Percentiles rank a stretch among this genome's conserved stretches.
phyloP scores from a whole-genome alignment of 2,888 invertebrate species.

The Leptarthrus brevirostris region DNA sequence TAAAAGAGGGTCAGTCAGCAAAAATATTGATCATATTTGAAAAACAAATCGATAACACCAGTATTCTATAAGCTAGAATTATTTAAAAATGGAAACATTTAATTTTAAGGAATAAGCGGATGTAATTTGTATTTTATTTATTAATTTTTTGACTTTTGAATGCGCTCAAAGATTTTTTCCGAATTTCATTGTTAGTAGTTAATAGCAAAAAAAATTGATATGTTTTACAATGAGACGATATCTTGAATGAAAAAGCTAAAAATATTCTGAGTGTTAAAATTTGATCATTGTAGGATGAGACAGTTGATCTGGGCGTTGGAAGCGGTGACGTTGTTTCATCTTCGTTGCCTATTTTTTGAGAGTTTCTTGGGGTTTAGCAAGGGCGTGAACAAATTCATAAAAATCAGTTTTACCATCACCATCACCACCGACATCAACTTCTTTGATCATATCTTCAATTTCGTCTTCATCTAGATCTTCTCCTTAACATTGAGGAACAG shows the following conservation, averaged over 20 bases:
- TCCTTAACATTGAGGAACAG: conserved; percentile 88
- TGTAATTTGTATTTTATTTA: no score
- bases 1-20: no score
- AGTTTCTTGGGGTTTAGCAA: conserved; percentile 88
- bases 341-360: conserved; percentile 79
- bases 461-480: conserved; percentile 91
- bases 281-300: conserved; percentile 50
- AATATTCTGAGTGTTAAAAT: conserved; percentile 29
- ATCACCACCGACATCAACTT: conserved; percentile 93
- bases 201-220: not conserved
- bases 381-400: conserved; percentile 85
- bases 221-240: conserved; percentile 16
- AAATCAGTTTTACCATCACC: conserved; percentile 95
- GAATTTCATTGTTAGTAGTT: no score
- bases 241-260: conserved; percentile 1
- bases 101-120: no score
- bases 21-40: no score
- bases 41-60: no score
- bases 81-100: no score
- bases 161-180: not conserved
- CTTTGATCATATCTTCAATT: conserved; percentile 96
- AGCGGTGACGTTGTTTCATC: conserved; percentile 69
- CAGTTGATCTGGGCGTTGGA: conserved; percentile 64
- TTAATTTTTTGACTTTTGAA: no score
- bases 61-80: no score